Evolutionary conservation across 2,888 invertebrate species (phyloP).

Genomic region (Eilema sororculum): DNA sequence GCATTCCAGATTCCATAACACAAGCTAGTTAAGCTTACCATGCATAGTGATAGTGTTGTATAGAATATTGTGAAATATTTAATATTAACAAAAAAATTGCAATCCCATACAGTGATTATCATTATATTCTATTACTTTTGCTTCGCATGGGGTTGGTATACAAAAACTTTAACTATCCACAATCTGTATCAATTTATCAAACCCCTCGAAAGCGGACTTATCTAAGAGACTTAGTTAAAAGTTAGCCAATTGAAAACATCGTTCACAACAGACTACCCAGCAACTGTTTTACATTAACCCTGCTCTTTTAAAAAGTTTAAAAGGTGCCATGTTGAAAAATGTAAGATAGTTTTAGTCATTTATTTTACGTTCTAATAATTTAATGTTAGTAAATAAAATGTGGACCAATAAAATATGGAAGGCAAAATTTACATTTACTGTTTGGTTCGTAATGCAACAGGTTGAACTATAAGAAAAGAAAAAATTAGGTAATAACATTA

Average conservation of each 20-base stretch:
- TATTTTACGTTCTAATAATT: not conserved
- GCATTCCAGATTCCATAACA: too few species aligned
- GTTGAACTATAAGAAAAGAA: not conserved
- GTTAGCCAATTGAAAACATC: slow-evolving; percentile 61
- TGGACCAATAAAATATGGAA: not conserved
- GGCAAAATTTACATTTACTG: not conserved
- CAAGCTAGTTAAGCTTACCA: too few species aligned
- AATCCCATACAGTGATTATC: too few species aligned
- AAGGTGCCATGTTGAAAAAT: not conserved
- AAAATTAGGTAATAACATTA: too few species aligned
- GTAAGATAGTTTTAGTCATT: not conserved
- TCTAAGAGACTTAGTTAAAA: slow-evolving; percentile 52
- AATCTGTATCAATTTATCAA: slow-evolving; percentile 69
- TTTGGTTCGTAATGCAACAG: not conserved
- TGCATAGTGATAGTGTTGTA: too few species aligned
- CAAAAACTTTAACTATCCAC: slow-evolving; percentile 57
- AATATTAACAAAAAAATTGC: too few species aligned
- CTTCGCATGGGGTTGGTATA: slow-evolving; percentile 36
- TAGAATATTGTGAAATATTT: too few species aligned
- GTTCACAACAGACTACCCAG: slow-evolving; percentile 31
- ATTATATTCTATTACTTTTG: slow-evolving; percentile 10
- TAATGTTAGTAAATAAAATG: not conserved
- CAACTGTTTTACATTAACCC: not conserved
- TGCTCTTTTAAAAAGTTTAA: not conserved
- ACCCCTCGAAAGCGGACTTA: slow-evolving; percentile 51